A percentile compares a stretch with the other conserved stretches of the same genome.
These are phyloP conservation scores for Papilio polyxenes DNA, from an alignment of 1,140 invertebrate genomes.

Conservation along the genomic window DNA sequence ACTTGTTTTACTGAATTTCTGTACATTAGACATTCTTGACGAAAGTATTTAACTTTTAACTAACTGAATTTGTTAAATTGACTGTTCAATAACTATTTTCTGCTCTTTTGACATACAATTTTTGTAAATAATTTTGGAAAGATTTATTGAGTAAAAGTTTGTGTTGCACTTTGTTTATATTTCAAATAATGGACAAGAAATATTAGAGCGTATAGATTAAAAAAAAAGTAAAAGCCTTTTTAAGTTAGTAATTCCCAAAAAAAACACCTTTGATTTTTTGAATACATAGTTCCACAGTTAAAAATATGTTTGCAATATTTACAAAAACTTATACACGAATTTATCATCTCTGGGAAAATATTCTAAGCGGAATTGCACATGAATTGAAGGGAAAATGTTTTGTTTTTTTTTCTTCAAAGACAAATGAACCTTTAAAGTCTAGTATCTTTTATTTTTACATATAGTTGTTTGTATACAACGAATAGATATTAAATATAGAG, in stretches of 20 bases:
- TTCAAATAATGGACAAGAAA: no score
- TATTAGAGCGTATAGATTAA: no score
- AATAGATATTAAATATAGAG: slow-evolving; percentile 16
- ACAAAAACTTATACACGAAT: neutral
- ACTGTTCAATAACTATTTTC: no score
- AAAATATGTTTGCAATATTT: neutral
- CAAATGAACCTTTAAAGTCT: neutral
- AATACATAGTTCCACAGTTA: no score
- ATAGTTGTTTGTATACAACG: slow-evolving; percentile 16
- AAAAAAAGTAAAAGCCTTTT: no score
- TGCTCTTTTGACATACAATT: no score
- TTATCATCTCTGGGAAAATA: slow-evolving; percentile 8
- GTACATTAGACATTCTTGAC: neutral
- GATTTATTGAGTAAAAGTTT: no score
- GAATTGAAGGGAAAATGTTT: neutral
- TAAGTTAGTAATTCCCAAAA: no score
- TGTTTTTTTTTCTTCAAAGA: neutral
- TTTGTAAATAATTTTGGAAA: no score
- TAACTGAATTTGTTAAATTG: neutral
- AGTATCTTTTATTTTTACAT: neutral
- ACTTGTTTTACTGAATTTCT: neutral
- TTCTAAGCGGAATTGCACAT: slow-evolving; percentile 16
- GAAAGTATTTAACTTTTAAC: no score
- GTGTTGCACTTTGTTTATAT: no score
- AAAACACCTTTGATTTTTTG: no score